Base-by-base conservation (phyloP, 1,140 invertebrate genomes). In the Drosophila auraria region DNA sequence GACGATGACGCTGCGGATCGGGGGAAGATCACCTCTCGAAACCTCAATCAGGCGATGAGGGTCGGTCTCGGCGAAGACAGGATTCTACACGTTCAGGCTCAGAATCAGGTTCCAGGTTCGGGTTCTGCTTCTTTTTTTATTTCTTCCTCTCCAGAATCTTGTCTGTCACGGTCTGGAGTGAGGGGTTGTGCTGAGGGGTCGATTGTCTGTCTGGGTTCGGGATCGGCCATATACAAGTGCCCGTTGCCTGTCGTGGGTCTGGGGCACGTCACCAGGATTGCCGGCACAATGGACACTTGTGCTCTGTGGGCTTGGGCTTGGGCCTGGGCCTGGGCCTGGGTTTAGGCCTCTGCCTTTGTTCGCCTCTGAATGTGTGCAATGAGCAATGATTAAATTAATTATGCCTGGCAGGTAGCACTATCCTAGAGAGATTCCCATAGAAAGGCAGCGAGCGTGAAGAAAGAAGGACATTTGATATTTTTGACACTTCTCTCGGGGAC, bases 311-410 rank as follows among this genome's bases (percentile, higher is more conserved):
- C 45, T 64, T 27, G 27, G 63, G 30, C 15, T 12, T 36, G 47
- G 58, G 33, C 27, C 51, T 27, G 27, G 63, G 27, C 51, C 42
- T 36, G 40, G 63, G 30, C 17, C 12, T 38, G 47, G 58, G 36
- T 5, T 36, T 33, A 45, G 54, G 50, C 50, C 56, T 25, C 49
- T 40, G n/a, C 33, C 47, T 64, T 78, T 81, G 77, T 78, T 64
- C 51, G 44, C 17, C 17, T 17, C 38, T 80, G 57, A 69, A 49
- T 74, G 83, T 81, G 84, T 75, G 78, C 84, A 81, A 78, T 89
- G 84, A 79, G 83, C 81, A 87, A 79, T 87, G 84, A 87, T 87
- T 89, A 87, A 87, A 87, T 87, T 87, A 87, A 87, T 87, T 89
- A 87, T 87, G 84, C 70, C 63, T 71, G 78, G 65, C 84, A 87